Percentiles rank a stretch among this genome's conserved stretches.
Conservation (phyloP, 64 coral and sea anemone genomes). For the Exaiptasia diaphana region DNA sequence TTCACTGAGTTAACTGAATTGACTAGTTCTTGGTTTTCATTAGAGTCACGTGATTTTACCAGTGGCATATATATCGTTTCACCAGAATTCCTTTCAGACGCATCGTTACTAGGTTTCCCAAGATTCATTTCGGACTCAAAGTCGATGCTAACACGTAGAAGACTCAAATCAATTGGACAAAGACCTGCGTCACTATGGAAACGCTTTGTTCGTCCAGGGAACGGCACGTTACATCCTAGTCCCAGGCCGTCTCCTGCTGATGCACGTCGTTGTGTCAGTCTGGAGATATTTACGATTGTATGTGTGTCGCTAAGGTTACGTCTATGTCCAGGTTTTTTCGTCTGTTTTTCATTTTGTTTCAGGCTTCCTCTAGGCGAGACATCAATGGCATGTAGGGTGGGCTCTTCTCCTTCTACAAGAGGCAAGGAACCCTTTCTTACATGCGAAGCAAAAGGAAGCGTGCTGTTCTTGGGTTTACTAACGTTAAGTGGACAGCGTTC, state of each 20-base stretch:
- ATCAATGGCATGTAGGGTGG: neutral
- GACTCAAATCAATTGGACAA: neutral
- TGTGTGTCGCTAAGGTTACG: neutral
- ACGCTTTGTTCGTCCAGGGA: neutral
- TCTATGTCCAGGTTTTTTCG: neutral
- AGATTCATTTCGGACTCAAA: neutral
- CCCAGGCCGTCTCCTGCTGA: neutral
- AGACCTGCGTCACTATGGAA: conserved; percentile 5
- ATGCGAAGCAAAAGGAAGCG: neutral
- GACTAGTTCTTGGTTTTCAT: no score
- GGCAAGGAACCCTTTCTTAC: neutral
- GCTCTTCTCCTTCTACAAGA: neutral
- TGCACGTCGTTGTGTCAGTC: neutral
- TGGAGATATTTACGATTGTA: conserved; percentile 1
- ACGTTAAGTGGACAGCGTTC: conserved; percentile 5
- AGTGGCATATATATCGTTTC: no score
- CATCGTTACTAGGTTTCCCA: no score
- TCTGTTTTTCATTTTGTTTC: neutral
- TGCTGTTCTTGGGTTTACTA: neutral
- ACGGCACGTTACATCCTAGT: neutral
- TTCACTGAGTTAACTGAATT: no score
- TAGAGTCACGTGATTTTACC: no score
- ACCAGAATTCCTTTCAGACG: no score
- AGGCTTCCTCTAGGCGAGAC: neutral
- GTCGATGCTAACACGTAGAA: neutral